Conservation (phyloP, 1,140 invertebrate genomes). For the Megalonaias nervosa region DNA sequence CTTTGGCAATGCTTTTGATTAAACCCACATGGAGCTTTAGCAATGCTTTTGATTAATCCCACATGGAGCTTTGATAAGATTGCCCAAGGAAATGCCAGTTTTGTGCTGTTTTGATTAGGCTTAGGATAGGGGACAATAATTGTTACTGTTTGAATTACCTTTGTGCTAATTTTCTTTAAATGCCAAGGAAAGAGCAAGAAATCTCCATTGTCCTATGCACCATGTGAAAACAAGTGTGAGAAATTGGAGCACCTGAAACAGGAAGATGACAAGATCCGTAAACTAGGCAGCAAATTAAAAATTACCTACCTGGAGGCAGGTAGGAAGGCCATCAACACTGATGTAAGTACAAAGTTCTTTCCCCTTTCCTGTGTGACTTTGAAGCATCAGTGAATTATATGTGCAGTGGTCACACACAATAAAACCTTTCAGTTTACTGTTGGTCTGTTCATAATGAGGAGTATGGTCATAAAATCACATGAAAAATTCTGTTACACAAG, state of each 20-base stretch:
- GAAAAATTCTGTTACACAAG: not conserved
- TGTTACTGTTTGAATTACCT: not conserved
- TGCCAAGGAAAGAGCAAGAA: conserved; percentile 22
- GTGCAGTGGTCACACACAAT: not conserved
- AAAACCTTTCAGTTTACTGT: not conserved
- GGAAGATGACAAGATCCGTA: conserved; percentile 29
- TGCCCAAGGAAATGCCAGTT: not conserved
- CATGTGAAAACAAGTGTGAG: conserved; percentile 45
- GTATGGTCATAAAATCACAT: not conserved
- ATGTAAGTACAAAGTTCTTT: conserved; percentile 1
- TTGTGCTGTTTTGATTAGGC: not conserved
- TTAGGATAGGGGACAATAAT: not conserved
- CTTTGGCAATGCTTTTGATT: too few relatives aligned
- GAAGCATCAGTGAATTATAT: too few relatives aligned
- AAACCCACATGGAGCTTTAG: too few relatives aligned
- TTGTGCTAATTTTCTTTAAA: not conserved
- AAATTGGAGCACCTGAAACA: conserved; percentile 18
- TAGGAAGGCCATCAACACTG: not conserved
- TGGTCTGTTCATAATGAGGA: conserved; percentile 7
- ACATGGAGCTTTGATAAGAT: too few relatives aligned
- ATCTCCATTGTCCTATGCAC: conserved; percentile 40
- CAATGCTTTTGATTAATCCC: too few relatives aligned
- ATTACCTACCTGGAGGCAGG: conserved; percentile 37
- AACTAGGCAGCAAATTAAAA: conserved; percentile 35
- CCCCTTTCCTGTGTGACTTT: too few relatives aligned